These are phyloP conservation scores for Sander lucioperca DNA, from an alignment of 2,113 vertebrate species.

Conservation along the genomic window DNA sequence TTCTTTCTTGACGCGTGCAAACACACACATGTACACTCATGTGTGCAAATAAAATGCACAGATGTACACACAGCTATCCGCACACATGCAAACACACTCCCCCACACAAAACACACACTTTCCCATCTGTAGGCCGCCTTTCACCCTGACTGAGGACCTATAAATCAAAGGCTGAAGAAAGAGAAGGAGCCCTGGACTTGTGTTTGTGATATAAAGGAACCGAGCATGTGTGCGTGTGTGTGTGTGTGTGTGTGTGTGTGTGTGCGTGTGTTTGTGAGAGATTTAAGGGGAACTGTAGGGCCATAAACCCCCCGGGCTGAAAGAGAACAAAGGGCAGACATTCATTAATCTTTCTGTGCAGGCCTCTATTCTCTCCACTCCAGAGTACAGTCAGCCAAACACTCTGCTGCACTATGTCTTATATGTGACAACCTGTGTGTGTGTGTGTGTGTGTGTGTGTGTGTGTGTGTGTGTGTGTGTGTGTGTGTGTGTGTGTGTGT, in stretches of 20 bases:
- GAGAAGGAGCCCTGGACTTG: conserved; percentile 40
- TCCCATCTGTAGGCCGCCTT: conserved; percentile 62
- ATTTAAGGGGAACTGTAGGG: conserved; percentile 68
- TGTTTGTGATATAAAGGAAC: conserved; percentile 50
- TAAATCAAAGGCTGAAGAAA: conserved; percentile 65
- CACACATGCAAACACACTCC: conserved; percentile 22
- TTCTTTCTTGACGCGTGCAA: conserved; percentile 37
- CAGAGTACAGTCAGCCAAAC: conserved; percentile 44
- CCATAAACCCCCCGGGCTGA: conserved; percentile 59
- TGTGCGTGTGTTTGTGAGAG: conserved; percentile 30
- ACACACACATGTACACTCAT: conserved; percentile 7
- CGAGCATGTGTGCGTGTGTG: neutral
- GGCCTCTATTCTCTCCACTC: conserved; percentile 43
- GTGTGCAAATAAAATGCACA: conserved; percentile 26
- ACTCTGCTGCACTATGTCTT: conserved; percentile 18
- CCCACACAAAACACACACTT: conserved; percentile 36
- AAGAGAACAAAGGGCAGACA: conserved; percentile 68
- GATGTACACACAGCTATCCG: conserved; percentile 22
- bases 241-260: too few relatives aligned
- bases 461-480: conserved; percentile 8
- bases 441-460: conserved; percentile 4
- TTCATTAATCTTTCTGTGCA: conserved; percentile 69
- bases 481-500: conserved; percentile 14
- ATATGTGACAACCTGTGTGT: conserved; percentile 40
- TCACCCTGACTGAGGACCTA: conserved; percentile 44